Percentiles rank a stretch among this genome's conserved stretches.
Evolutionary conservation across 2,888 invertebrate genomes (phyloP).

Genomic region (Agrilus mali): DNA sequence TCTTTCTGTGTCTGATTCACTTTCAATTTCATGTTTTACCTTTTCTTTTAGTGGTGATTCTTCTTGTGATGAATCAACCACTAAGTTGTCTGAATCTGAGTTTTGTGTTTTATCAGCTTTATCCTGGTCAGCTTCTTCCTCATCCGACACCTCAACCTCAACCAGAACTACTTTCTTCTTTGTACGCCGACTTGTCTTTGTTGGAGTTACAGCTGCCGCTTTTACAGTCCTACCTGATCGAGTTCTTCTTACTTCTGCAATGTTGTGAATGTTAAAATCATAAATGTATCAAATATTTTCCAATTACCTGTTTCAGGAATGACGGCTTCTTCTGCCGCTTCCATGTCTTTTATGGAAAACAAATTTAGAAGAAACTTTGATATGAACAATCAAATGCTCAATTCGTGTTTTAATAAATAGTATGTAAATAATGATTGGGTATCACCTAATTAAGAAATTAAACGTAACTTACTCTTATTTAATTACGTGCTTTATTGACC

Average conservation of each 20-base stretch:
- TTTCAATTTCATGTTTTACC: too few species aligned
- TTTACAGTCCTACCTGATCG: constrained; percentile 41
- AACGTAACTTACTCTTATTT: too few species aligned
- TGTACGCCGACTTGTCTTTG: constrained; percentile 24
- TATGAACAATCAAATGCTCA: too few species aligned
- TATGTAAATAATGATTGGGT: too few species aligned
- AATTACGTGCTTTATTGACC: too few species aligned
- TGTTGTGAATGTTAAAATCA: background rate
- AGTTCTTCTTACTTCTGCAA: constrained; percentile 33
- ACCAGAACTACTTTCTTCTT: constrained; percentile 31
- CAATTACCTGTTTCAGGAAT: constrained; percentile 11
- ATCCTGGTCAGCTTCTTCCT: constrained; percentile 22
- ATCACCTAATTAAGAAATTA: too few species aligned
- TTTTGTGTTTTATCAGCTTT: constrained; percentile 11
- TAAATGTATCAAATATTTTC: background rate
- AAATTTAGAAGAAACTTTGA: too few species aligned
- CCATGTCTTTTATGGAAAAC: constrained; percentile 7
- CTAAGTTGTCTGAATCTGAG: background rate
- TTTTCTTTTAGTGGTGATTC: too few species aligned
- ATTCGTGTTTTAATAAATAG: too few species aligned
- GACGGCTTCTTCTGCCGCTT: constrained; percentile 8
- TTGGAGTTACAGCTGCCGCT: constrained; percentile 19
- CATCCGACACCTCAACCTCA: constrained; percentile 38
- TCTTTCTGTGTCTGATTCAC: constrained; percentile 1
- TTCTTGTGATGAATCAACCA: too few species aligned